phyloP scores from a whole-genome alignment of 2,888 invertebrate species.

The Coronaproctus castanopsis region DNA sequence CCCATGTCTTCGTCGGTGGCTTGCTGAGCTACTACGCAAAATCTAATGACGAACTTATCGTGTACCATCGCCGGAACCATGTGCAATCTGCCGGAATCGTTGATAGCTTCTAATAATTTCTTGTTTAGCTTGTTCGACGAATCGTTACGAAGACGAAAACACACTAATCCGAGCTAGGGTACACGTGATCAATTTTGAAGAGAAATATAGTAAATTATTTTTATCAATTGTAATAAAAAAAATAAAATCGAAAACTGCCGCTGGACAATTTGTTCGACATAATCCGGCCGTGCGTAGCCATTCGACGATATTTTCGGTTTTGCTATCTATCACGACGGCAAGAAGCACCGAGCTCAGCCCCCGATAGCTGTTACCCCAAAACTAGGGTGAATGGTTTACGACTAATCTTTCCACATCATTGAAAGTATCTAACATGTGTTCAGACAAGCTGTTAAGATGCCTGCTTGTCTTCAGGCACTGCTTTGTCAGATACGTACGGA shows the following conservation, averaged over 20 bases:
- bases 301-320: too few species aligned
- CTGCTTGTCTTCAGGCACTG: too few species aligned
- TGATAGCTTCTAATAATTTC: slow-evolving; percentile 73
- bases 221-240: background rate
- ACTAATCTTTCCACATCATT: too few species aligned
- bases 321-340: too few species aligned
- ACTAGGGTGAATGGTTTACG: too few species aligned
- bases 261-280: background rate
- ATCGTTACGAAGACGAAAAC: slow-evolving; percentile 69
- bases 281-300: too few species aligned
- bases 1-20: slow-evolving; percentile 66
- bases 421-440: too few species aligned
- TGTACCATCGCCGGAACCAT: slow-evolving; percentile 89
- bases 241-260: background rate
- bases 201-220: background rate
- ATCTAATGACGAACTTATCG: slow-evolving; percentile 77
- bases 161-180: slow-evolving; percentile 63
- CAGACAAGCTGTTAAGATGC: too few species aligned
- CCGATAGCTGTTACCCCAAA: too few species aligned
- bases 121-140: slow-evolving; percentile 52
- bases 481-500: too few species aligned
- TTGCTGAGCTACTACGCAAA: slow-evolving; percentile 81
- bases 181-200: background rate
- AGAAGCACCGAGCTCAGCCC: too few species aligned
- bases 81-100: slow-evolving; percentile 84